Evolutionary conservation across 2,113 vertebrate species (phyloP).

Genomic region (Brachirus orientalis): DNA sequence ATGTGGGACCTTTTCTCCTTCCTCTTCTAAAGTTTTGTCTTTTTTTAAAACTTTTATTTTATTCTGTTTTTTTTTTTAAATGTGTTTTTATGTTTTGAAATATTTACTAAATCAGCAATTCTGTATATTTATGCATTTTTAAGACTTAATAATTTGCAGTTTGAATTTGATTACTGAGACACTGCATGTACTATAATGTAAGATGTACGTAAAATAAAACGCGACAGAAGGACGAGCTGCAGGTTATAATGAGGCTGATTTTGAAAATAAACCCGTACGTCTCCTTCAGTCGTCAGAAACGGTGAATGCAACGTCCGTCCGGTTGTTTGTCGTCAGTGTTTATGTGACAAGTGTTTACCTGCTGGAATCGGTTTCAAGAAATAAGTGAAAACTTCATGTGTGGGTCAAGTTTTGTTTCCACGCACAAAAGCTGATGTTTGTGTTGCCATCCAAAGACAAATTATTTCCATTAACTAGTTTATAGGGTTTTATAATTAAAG

Average conservation of each 20-base stretch:
- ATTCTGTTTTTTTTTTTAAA: constrained; percentile 3
- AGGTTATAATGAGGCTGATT: too few relatives aligned
- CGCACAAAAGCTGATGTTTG: neutral
- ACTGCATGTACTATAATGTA: constrained; percentile 31
- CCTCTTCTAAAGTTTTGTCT: neutral
- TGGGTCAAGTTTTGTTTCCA: neutral
- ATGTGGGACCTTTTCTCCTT: constrained; percentile 13
- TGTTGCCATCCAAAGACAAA: neutral
- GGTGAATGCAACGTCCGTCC: constrained; percentile 23
- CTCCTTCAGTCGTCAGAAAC: too few relatives aligned
- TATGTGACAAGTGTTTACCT: neutral
- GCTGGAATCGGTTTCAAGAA: neutral
- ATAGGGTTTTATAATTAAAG: too few relatives aligned
- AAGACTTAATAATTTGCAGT: neutral
- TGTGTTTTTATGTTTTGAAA: constrained; percentile 32
- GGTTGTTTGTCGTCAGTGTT: constrained; percentile 28
- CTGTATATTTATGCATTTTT: constrained; percentile 19
- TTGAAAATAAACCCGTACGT: too few relatives aligned
- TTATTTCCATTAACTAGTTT: too few relatives aligned
- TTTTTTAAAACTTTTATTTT: neutral
- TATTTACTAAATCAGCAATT: constrained; percentile 23
- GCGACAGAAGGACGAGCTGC: constrained; percentile 3
- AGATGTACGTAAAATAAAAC: constrained; percentile 27
- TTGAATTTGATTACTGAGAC: neutral
- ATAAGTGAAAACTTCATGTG: constrained; percentile 30